A percentile compares a stretch with the other conserved stretches of the same genome.
Conservation (phyloP, 2,113 vertebrate species). For the Danionella cerebrum region DNA sequence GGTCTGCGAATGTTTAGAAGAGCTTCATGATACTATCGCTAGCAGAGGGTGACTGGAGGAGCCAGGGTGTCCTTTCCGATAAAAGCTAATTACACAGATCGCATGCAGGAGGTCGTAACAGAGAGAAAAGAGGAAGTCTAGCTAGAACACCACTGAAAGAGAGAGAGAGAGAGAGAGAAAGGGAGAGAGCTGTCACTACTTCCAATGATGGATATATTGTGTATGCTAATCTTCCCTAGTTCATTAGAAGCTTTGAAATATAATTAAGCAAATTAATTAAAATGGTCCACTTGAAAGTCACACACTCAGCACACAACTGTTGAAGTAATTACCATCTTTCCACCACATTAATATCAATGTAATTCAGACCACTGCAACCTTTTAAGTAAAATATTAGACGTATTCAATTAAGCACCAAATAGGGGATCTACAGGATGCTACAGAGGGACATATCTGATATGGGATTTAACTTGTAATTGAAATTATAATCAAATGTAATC, state of each 20-base stretch:
- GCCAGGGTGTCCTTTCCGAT: slow-evolving; percentile 14
- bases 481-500: too few species aligned
- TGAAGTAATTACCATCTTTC: not conserved
- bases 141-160: not conserved
- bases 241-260: slow-evolving; percentile 25
- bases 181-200: not conserved
- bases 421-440: not conserved
- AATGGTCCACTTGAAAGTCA: slow-evolving; percentile 14
- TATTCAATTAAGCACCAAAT: slow-evolving; percentile 1
- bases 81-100: slow-evolving; percentile 10
- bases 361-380: not conserved
- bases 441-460: not conserved
- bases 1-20: not conserved
- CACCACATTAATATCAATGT: slow-evolving; percentile 10
- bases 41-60: not conserved
- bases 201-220: slow-evolving; percentile 19
- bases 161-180: not conserved
- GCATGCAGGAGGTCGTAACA: slow-evolving; percentile 2
- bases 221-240: slow-evolving; percentile 9
- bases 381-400: slow-evolving; percentile 10
- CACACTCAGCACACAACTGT: not conserved
- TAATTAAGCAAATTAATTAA: slow-evolving; percentile 31
- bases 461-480: too few species aligned
- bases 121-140: slow-evolving; percentile 17
- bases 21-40: not conserved